These are phyloP conservation scores for Colius striatus DNA, from an alignment of 2,113 vertebrate genomes.

Conservation along the genomic window DNA sequence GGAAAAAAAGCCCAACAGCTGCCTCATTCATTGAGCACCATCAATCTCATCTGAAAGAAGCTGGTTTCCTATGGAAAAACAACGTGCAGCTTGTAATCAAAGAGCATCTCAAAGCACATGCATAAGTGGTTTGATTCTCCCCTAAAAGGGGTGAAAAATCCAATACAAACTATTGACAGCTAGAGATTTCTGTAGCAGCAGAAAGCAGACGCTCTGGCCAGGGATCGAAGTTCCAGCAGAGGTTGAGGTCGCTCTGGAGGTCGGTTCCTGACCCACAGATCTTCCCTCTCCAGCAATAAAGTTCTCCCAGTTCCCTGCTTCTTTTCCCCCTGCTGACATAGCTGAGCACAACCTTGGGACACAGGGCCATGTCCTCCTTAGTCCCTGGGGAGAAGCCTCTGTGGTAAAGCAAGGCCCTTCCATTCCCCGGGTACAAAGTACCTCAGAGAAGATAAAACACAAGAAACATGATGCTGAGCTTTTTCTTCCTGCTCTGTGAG, in stretches of 20 bases:
- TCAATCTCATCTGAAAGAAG: neutral
- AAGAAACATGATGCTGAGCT: neutral
- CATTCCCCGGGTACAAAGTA: neutral
- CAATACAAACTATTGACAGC: neutral
- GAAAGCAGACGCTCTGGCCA: neutral
- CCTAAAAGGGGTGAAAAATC: neutral
- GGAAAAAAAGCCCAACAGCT: neutral
- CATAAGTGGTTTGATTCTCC: neutral
- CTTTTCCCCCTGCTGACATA: too few species aligned
- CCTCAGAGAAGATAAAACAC: neutral
- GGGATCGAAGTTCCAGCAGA: neutral
- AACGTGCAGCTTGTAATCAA: neutral
- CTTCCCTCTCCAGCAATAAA: neutral
- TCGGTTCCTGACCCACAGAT: neutral
- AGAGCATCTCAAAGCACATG: neutral
- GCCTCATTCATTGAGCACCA: neutral
- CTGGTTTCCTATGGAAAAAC: neutral
- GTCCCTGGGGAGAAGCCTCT: neutral
- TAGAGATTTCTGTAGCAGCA: neutral
- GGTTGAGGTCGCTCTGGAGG: neutral
- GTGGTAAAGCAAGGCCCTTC: neutral
- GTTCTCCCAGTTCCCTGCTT: neutral
- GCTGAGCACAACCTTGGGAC: neutral
- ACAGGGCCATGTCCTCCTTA: accelerated
- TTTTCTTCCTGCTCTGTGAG: neutral